These are phyloP conservation scores for Galaxias olidus DNA, from an alignment of 2,797 vertebrate species.

Conservation along the genomic window DNA sequence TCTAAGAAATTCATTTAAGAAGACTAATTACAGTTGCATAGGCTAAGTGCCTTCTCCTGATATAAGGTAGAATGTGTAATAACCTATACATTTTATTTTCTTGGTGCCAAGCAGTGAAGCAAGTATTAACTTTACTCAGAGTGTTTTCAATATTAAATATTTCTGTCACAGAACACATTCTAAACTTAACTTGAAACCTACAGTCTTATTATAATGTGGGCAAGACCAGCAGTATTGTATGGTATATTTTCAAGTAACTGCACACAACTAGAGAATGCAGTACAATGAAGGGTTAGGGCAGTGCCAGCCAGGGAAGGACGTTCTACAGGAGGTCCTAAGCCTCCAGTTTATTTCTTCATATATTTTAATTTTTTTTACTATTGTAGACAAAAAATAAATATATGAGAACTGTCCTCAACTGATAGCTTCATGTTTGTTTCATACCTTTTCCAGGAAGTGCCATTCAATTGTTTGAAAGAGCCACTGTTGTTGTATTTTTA, in stretches of 20 bases:
- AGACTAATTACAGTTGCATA: constrained; percentile 9
- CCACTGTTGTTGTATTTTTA: constrained; percentile 74
- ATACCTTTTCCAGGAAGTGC: constrained; percentile 66
- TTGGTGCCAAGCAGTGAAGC: constrained; percentile 33
- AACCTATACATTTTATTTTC: constrained; percentile 24
- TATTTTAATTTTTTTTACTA: constrained; percentile 47
- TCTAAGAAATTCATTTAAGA: constrained; percentile 27
- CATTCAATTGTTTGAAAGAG: constrained; percentile 62
- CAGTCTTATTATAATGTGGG: constrained; percentile 47
- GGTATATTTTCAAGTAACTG: constrained; percentile 53
- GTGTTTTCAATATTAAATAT: constrained; percentile 51
- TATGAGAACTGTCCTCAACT: constrained; percentile 56
- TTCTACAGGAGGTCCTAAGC: constrained; percentile 57
- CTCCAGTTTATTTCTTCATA: constrained; percentile 50
- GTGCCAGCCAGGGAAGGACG: constrained; percentile 47
- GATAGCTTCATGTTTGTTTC: constrained; percentile 56
- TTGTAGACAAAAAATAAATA: constrained; percentile 57
- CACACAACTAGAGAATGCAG: constrained; percentile 44
- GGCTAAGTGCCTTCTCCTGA: constrained; percentile 32
- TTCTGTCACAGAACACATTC: constrained; percentile 41
- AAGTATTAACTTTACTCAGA: constrained; percentile 35
- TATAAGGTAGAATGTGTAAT: constrained; percentile 26
- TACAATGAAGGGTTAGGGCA: constrained; percentile 58
- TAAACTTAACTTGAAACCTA: constrained; percentile 49
- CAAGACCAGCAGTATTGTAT: constrained; percentile 46